These are phyloP conservation scores for Macroramphosus scolopax DNA, from an alignment of 2,797 vertebrate species.

Conservation along the genomic window DNA sequence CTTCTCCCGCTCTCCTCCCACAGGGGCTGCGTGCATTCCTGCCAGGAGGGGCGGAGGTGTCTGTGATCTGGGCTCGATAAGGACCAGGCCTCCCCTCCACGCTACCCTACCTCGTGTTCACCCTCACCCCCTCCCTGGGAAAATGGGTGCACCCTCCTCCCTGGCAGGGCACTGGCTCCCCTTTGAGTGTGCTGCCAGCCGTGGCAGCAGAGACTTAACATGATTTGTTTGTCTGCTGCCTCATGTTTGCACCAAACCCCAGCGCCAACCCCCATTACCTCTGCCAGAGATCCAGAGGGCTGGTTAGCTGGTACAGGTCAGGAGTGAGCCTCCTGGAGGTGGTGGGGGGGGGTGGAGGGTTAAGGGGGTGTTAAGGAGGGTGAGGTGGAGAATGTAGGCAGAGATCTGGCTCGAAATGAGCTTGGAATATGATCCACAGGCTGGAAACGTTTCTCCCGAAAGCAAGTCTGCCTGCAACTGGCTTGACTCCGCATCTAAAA, in stretches of 20 bases:
- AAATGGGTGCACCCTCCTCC: conserved; percentile 65
- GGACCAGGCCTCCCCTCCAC: conserved; percentile 58
- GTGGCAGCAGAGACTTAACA: conserved; percentile 70
- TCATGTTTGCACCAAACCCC: conserved; percentile 62
- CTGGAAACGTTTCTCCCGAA: conserved; percentile 58
- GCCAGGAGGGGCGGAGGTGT: conserved; percentile 81
- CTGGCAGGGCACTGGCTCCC: conserved; percentile 64
- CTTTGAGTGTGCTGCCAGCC: conserved; percentile 66
- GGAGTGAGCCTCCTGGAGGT: conserved; percentile 43
- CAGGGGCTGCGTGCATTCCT: conserved; percentile 73
- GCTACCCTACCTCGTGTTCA: conserved; percentile 53
- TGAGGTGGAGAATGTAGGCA: conserved; percentile 20
- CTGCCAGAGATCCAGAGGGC: conserved; percentile 45
- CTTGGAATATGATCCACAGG: conserved; percentile 54
- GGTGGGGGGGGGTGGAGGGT: conserved; percentile 29
- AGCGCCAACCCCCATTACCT: conserved; percentile 56
- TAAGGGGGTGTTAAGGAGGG: conserved; percentile 59
- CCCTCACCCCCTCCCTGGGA: conserved; percentile 74
- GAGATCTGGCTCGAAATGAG: conserved; percentile 48
- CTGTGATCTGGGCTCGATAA: conserved; percentile 69
- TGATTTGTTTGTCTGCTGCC: conserved; percentile 73
- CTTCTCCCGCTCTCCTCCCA: conserved; percentile 62
- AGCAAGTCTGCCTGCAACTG: conserved; percentile 29
- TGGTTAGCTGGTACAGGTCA: conserved; percentile 54
- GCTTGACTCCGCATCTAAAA: conserved; percentile 12